Conservation (phyloP, 2,113 vertebrate species). For the Syngnathoides biaculeatus region DNA sequence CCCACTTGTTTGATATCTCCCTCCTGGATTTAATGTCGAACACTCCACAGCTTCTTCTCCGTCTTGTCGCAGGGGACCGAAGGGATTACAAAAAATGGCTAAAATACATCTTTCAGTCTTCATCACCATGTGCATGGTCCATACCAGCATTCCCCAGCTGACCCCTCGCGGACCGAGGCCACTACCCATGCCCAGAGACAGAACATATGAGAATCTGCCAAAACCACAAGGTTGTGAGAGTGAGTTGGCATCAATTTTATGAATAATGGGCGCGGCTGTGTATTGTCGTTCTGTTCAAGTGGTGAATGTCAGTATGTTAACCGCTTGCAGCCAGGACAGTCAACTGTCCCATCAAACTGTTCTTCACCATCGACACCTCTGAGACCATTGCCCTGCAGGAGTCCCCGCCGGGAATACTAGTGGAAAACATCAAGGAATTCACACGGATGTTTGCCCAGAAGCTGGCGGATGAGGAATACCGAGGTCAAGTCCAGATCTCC, state of each 20-base stretch:
- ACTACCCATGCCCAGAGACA: constrained; percentile 39
- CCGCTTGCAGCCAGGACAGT: constrained; percentile 69
- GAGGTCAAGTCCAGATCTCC: constrained; percentile 72
- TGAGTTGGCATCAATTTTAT: constrained; percentile 32
- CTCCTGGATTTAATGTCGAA: constrained; percentile 40
- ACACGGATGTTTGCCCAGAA: constrained; percentile 65
- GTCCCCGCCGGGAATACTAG: constrained; percentile 83
- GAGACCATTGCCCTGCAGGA: constrained; percentile 94
- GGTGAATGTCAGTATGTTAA: background rate
- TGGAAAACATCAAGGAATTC: constrained; percentile 79
- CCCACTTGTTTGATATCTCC: constrained; percentile 53
- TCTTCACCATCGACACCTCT: constrained; percentile 96
- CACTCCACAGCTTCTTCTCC: background rate
- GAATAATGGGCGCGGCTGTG: background rate
- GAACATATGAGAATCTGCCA: constrained; percentile 3
- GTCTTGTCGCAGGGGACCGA: background rate
- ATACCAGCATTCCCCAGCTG: constrained; percentile 35
- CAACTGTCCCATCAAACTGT: constrained; percentile 82
- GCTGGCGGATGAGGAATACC: constrained; percentile 73
- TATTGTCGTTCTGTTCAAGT: background rate
- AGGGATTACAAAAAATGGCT: constrained; percentile 30
- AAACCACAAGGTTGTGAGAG: constrained; percentile 37
- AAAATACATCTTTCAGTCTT: constrained; percentile 35
- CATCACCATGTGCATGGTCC: constrained; percentile 44
- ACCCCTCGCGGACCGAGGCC: constrained; percentile 41